Percentiles rank a stretch among this genome's conserved stretches.
Evolutionary conservation across 2,888 invertebrate species (phyloP).

Genomic region (Melanchra persicariae): DNA sequence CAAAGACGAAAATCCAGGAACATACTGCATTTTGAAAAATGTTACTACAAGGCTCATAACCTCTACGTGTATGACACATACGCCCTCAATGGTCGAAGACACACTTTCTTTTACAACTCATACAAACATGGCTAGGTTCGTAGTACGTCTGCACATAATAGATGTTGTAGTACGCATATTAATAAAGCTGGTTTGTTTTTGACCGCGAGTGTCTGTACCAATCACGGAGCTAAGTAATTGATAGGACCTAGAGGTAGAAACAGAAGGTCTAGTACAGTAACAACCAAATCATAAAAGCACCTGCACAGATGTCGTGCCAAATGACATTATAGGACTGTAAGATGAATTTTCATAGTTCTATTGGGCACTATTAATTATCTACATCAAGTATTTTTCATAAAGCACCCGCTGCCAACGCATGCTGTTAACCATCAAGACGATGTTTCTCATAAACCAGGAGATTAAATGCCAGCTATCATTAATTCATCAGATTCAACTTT

Average conservation of each 20-base stretch:
- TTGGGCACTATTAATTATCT: too few species aligned
- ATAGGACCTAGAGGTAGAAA: constrained; percentile 37
- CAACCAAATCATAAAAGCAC: neutral
- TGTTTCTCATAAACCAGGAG: neutral
- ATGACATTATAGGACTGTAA: too few species aligned
- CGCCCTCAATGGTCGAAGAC: constrained; percentile 33
- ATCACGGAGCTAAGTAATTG: constrained; percentile 64
- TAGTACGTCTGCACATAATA: constrained; percentile 53
- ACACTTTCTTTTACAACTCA: constrained; percentile 57
- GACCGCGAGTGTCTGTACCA: constrained; percentile 48
- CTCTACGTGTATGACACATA: constrained; percentile 29
- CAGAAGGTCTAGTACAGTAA: constrained; percentile 31
- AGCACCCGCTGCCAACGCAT: neutral
- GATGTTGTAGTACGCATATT: constrained; percentile 54
- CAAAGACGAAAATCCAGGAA: constrained; percentile 9
- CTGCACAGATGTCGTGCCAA: neutral
- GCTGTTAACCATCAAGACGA: neutral
- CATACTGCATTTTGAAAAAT: constrained; percentile 1
- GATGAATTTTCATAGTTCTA: too few species aligned
- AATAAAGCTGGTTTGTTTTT: constrained; percentile 55
- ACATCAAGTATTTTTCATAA: neutral
- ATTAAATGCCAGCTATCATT: neutral
- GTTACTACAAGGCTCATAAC: constrained; percentile 22
- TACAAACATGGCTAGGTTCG: constrained; percentile 47
- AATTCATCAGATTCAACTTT: neutral